These are phyloP conservation scores for Enteromius treurensis DNA, from an alignment of 2,797 vertebrate species.

Conservation along the genomic window DNA sequence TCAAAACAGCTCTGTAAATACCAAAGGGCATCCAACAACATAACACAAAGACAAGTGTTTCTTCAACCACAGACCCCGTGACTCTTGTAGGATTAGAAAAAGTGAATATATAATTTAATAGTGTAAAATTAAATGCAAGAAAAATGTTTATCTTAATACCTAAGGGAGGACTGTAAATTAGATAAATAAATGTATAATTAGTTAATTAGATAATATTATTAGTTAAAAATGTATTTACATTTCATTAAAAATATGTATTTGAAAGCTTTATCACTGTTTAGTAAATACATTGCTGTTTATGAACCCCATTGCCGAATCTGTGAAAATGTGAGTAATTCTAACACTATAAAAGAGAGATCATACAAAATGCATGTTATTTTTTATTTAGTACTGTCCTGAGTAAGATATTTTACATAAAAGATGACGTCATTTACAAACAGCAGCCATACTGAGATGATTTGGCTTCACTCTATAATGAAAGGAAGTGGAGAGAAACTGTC, in stretches of 20 bases:
- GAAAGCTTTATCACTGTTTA: too few relatives aligned
- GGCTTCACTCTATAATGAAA: too few relatives aligned
- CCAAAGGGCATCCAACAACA: slow-evolving; percentile 15
- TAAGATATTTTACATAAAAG: too few relatives aligned
- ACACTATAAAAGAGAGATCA: too few relatives aligned
- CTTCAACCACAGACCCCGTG: background rate
- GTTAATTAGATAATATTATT: background rate
- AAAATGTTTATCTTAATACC: background rate
- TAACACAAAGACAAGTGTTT: slow-evolving; percentile 8
- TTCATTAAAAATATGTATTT: background rate
- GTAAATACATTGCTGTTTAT: too few relatives aligned
- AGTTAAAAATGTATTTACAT: background rate
- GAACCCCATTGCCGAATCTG: too few relatives aligned
- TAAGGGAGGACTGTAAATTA: background rate
- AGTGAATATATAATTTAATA: background rate
- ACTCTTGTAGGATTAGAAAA: background rate
- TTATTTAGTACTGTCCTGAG: too few relatives aligned
- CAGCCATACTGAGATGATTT: too few relatives aligned
- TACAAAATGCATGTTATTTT: too few relatives aligned
- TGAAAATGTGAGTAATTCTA: too few relatives aligned
- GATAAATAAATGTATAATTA: background rate
- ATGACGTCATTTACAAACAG: too few relatives aligned
- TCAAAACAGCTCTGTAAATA: slow-evolving; percentile 19
- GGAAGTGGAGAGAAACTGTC: too few relatives aligned
- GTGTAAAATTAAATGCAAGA: background rate